Conservation (phyloP, 2,888 invertebrate species). For the Cantharis nigra region DNA sequence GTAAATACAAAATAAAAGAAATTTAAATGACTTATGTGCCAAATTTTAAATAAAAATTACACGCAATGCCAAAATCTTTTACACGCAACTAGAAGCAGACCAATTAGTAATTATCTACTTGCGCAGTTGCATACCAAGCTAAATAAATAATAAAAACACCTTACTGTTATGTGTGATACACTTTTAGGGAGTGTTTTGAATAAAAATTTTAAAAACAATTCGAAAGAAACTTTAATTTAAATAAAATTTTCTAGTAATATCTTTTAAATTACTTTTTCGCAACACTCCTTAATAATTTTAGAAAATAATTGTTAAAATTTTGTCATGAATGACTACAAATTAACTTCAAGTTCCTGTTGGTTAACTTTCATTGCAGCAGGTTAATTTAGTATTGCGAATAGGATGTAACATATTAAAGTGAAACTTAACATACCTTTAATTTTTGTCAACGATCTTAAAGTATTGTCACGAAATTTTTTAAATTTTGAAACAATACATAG, state of each 20-base stretch:
- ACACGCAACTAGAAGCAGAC: conserved; percentile 7
- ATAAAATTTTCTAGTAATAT: conserved; percentile 3
- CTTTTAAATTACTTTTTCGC: not conserved
- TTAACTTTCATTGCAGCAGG: conserved; percentile 22
- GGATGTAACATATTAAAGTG: conserved; percentile 17
- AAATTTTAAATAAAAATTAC: not conserved
- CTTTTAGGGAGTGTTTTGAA: conserved; percentile 12
- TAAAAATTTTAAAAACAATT: not conserved
- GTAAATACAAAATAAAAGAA: not conserved
- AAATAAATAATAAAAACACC: conserved; percentile 7
- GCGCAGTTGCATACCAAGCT: conserved; percentile 3
- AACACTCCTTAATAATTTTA: conserved; percentile 6
- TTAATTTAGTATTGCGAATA: conserved; percentile 15
- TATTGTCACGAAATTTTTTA: conserved; percentile 5
- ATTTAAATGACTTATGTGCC: not conserved
- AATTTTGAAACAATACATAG: conserved; percentile 1
- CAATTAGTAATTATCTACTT: conserved; percentile 10
- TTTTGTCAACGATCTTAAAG: conserved; percentile 4
- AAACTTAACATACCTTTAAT: conserved; percentile 19
- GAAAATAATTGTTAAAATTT: not conserved
- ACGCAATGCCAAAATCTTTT: conserved; percentile 5
- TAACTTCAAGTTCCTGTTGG: conserved; percentile 12
- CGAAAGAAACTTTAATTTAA: not conserved
- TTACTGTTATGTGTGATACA: conserved; percentile 7
- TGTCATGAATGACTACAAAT: conserved; percentile 6